phyloP scores from a whole-genome alignment of 1,140 invertebrate genomes.

The Dolichoris vasculosae region DNA sequence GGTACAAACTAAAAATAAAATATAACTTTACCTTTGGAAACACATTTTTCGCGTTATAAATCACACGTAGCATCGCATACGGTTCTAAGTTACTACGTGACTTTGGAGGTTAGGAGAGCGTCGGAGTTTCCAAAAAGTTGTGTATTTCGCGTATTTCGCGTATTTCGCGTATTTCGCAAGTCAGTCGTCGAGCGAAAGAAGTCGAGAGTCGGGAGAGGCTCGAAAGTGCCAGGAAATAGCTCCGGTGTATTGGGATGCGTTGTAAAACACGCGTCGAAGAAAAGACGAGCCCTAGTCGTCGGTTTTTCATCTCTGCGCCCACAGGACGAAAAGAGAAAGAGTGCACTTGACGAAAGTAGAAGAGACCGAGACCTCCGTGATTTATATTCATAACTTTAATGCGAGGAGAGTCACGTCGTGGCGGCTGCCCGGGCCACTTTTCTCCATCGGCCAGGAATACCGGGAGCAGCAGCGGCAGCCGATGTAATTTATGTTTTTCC shows the following conservation, averaged over 20 bases:
- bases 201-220: background rate
- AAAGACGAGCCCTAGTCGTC: slow-evolving; percentile 50
- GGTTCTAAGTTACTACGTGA: slow-evolving; percentile 14
- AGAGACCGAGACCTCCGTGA: slow-evolving; percentile 51
- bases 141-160: slow-evolving; percentile 12
- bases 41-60: slow-evolving; percentile 12
- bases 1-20: background rate
- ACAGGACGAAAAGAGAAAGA: background rate
- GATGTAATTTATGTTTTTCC: slow-evolving; percentile 63
- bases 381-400: slow-evolving; percentile 72
- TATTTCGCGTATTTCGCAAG: no score
- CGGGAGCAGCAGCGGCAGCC: background rate
- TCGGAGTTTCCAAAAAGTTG: background rate
- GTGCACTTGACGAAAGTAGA: background rate
- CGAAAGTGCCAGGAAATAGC: background rate
- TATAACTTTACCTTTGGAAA: background rate
- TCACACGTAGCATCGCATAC: background rate
- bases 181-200: background rate
- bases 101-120: background rate
- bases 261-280: slow-evolving; percentile 46
- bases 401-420: slow-evolving; percentile 65
- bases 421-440: slow-evolving; percentile 49
- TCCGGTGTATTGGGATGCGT: background rate
- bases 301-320: background rate
- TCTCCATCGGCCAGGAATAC: slow-evolving; percentile 17